A percentile compares a stretch with the other conserved stretches of the same genome.
Conservation (phyloP, 1,140 invertebrate genomes). For the Drosophila ogumai region DNA sequence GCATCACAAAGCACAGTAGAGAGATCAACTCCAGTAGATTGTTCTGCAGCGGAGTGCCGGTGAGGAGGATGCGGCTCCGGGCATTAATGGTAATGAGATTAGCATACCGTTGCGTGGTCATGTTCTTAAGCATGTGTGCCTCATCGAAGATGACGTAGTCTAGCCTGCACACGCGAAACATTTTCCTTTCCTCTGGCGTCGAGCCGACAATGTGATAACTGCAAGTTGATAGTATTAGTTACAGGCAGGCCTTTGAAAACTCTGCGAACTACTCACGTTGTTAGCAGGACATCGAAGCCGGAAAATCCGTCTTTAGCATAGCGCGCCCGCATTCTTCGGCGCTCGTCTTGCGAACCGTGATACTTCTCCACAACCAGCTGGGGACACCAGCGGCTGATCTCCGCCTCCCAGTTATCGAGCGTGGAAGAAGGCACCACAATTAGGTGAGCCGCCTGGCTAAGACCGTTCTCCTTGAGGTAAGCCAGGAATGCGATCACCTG, state of each 20-base stretch:
- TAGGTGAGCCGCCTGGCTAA: constrained; percentile 91
- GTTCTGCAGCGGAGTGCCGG: constrained; percentile 98
- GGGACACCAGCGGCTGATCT: constrained; percentile 94
- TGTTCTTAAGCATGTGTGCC: constrained; percentile 99
- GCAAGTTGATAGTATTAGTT: not conserved
- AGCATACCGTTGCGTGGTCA: constrained; percentile 95
- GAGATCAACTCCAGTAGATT: constrained; percentile 98
- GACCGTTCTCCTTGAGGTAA: constrained; percentile 91
- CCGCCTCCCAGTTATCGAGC: constrained; percentile 95
- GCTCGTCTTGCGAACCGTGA: constrained; percentile 94
- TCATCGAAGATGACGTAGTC: constrained; percentile 98
- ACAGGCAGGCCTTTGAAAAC: not conserved
- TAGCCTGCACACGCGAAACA: constrained; percentile 95
- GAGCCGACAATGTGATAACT: constrained; percentile 92
- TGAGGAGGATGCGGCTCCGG: constrained; percentile 92
- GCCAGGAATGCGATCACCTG: constrained; percentile 96
- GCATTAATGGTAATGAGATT: constrained; percentile 95
- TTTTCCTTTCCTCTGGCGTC: constrained; percentile 94
- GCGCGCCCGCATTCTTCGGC: constrained; percentile 90
- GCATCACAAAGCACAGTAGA: constrained; percentile 97
- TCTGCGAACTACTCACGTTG: constrained; percentile 87
- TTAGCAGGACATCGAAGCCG: constrained; percentile 93
- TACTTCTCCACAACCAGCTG: constrained; percentile 92
- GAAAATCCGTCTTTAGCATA: constrained; percentile 91
- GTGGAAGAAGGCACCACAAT: constrained; percentile 97